Conservation (phyloP, 1,140 invertebrate genomes). For the Platorchestia sp. region DNA sequence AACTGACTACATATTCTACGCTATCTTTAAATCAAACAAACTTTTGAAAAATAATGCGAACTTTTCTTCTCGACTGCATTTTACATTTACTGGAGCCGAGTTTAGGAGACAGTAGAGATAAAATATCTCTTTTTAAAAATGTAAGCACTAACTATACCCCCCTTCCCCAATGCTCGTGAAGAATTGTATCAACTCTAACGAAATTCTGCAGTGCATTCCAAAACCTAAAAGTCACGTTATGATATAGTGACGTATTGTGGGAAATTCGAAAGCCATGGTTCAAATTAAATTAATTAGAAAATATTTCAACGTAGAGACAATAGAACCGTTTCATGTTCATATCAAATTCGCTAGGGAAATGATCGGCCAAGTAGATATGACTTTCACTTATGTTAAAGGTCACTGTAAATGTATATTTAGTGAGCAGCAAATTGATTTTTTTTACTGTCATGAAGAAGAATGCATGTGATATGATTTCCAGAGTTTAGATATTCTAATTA, state of each 20-base stretch:
- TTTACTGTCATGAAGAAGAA: not conserved
- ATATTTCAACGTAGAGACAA: no score
- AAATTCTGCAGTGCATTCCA: not conserved
- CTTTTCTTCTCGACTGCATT: not conserved
- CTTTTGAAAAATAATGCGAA: not conserved
- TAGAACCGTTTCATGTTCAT: not conserved
- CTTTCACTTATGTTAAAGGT: not conserved
- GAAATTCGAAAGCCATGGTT: not conserved
- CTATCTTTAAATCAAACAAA: no score
- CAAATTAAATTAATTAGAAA: not conserved
- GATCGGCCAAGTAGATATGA: not conserved
- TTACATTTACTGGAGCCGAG: no score
- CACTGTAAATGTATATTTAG: not conserved
- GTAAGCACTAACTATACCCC: no score
- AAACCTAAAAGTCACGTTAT: not conserved
- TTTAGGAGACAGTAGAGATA: no score
- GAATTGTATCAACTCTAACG: no score
- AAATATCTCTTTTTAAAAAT: no score
- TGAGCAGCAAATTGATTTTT: not conserved
- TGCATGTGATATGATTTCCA: not conserved
- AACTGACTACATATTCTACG: not conserved
- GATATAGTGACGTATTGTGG: not conserved
- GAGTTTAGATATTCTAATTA: not conserved
- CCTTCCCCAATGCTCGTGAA: no score
- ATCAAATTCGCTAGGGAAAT: not conserved